Conservation (phyloP, 2,888 invertebrate genomes). For the Metellina segmentata region DNA sequence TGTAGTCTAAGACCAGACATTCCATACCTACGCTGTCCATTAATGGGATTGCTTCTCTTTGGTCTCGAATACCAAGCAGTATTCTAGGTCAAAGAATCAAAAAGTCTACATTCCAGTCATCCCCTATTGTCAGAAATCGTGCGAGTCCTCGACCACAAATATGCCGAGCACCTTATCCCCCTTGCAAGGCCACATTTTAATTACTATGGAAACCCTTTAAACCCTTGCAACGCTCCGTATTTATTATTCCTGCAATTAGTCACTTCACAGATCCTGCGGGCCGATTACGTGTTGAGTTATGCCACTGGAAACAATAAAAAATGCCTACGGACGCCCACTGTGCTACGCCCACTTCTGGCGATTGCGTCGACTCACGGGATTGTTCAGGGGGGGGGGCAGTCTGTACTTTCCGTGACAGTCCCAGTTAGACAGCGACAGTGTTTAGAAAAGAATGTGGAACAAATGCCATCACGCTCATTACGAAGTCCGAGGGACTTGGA, state of each 20-base stretch:
- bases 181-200: neutral
- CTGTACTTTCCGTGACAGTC: conserved; percentile 55
- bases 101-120: neutral
- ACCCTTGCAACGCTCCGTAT: neutral
- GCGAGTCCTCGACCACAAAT: neutral
- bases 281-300: conserved; percentile 11
- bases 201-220: neutral
- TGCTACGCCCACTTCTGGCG: neutral
- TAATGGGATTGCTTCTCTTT: neutral
- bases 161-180: neutral
- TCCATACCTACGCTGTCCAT: neutral
- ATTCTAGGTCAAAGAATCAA: conserved; percentile 9
- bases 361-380: conserved; percentile 18
- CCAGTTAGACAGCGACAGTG: conserved; percentile 62
- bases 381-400: conserved; percentile 2
- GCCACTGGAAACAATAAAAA: conserved; percentile 45
- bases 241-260: conserved; percentile 30
- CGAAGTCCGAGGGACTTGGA: neutral
- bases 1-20: neutral
- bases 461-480: conserved; percentile 61
- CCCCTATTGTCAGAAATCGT: neutral
- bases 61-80: neutral
- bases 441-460: conserved; percentile 61
- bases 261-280: conserved; percentile 6
- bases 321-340: conserved; percentile 13